Evolutionary conservation across 1,140 invertebrate genomes (phyloP).

Genomic region (Panonychus citri): DNA sequence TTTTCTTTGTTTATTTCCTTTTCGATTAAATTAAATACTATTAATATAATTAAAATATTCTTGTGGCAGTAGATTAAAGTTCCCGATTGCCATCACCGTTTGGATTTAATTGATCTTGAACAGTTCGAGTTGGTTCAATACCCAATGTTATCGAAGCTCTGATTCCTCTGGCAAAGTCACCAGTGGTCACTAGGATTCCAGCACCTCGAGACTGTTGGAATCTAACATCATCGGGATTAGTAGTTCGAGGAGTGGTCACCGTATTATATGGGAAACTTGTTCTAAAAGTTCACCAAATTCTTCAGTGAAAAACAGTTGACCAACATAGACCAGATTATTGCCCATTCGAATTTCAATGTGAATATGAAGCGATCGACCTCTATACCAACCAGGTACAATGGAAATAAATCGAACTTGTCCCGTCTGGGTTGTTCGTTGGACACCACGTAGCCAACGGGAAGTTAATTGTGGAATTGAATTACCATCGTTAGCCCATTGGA

Average conservation of each 20-base stretch:
- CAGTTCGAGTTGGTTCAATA: no score
- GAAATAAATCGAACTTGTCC: not conserved
- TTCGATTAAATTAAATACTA: no score
- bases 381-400: not conserved
- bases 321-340: not conserved
- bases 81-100: no score
- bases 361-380: not conserved
- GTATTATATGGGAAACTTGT: not conserved
- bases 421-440: not conserved
- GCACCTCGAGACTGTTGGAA: not conserved
- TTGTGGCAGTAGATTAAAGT: no score
- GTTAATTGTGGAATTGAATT: no score
- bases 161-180: no score
- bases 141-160: no score
- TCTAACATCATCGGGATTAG: not conserved
- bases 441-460: not conserved
- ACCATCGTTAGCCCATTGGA: not conserved
- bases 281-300: not conserved
- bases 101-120: no score
- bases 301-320: not conserved
- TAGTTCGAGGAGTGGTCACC: not conserved
- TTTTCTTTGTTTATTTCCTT: no score
- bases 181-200: no score
- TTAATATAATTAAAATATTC: no score
- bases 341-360: not conserved